Conservation (phyloP, 2,113 vertebrate genomes). For the Grammomys surdaster region DNA sequence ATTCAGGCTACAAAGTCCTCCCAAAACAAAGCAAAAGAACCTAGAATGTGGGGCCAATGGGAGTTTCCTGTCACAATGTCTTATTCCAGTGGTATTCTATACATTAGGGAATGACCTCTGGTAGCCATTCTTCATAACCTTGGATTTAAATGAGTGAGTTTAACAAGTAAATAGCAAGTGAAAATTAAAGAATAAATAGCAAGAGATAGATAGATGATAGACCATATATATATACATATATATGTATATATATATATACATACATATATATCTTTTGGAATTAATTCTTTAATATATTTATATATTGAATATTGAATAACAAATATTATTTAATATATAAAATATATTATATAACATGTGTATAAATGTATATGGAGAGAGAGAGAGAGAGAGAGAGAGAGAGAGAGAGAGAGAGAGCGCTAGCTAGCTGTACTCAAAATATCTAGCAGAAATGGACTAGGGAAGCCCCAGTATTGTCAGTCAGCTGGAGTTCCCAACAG, state of each 20-base stretch:
- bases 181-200: background rate
- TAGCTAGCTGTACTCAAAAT: background rate
- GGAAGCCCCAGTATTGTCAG: background rate
- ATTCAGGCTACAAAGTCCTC: background rate
- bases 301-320: background rate
- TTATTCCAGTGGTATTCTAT: background rate
- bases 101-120: background rate
- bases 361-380: background rate
- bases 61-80: constrained; percentile 55
- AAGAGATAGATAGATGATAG: background rate
- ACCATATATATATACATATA: background rate
- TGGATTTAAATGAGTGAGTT: background rate
- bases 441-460: background rate
- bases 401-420: background rate
- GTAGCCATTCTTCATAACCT: background rate
- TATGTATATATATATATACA: rapidly evolving
- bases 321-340: too few relatives aligned
- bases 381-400: background rate
- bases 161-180: background rate
- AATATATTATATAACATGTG: background rate
- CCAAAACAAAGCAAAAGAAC: background rate
- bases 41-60: constrained; percentile 15
- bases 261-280: background rate
- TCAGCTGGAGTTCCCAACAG: background rate
- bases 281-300: background rate